Conservation (phyloP, 37 sponge, comb jelly and placozoan genomes). For the Beroe forskalii region DNA sequence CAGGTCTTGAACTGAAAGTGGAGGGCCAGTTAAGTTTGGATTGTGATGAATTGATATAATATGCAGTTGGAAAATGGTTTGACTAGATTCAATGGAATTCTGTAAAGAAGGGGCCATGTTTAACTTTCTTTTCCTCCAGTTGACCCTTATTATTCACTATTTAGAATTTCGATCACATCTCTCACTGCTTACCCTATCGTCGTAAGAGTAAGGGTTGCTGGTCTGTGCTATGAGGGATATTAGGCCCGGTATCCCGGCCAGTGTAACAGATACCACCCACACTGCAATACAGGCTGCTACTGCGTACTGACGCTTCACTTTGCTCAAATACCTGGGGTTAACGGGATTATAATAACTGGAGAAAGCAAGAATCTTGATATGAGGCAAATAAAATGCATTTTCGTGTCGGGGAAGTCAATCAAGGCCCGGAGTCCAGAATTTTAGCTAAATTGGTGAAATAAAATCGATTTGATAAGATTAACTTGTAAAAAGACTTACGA, state of each 20-base stretch:
- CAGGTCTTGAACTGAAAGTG: conserved; percentile 15
- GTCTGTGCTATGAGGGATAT: neutral
- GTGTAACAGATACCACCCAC: neutral
- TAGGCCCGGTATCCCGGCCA: conserved; percentile 1
- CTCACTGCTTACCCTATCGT: neutral
- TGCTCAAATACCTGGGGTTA: conserved; percentile 20
- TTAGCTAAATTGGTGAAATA: no score
- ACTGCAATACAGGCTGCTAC: neutral
- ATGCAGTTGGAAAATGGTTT: neutral
- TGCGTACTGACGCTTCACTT: conserved; percentile 39
- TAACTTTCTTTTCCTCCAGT: no score
- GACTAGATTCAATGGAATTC: neutral
- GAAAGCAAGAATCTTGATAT: no score
- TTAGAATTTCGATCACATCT: no score
- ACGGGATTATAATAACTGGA: no score
- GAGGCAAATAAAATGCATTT: no score
- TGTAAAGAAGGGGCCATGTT: neutral
- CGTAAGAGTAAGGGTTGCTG: conserved; percentile 16
- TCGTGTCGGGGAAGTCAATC: no score
- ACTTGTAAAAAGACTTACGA: no score
- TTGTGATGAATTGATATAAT: neutral
- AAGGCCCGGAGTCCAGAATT: no score
- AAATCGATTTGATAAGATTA: no score
- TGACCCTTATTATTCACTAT: no score
- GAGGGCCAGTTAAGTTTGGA: neutral